A percentile compares a stretch with the other conserved stretches of the same genome.
Evolutionary conservation across 2,113 vertebrate genomes (phyloP).

Genomic region (Nicator chloris): DNA sequence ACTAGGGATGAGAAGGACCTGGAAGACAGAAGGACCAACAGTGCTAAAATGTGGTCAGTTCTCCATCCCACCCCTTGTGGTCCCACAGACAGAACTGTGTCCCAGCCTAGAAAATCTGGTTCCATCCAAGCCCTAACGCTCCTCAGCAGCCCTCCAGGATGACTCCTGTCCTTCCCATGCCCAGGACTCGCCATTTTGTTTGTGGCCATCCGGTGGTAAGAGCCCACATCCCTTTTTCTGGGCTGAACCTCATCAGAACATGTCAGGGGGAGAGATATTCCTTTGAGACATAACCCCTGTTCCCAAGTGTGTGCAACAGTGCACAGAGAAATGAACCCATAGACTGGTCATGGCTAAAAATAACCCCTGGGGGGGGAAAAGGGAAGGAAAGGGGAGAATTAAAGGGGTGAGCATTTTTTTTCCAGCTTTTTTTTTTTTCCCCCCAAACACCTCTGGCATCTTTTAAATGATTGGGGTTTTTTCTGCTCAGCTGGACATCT

Average conservation of each 20-base stretch:
- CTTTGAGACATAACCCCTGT: background rate
- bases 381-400: background rate
- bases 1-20: background rate
- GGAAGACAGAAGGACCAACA: background rate
- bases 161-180: background rate
- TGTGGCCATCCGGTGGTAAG: background rate
- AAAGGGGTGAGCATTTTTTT: background rate
- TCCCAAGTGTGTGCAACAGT: background rate
- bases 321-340: background rate
- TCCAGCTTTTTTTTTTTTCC: background rate
- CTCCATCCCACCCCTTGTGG: background rate
- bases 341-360: background rate
- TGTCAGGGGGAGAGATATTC: accelerated
- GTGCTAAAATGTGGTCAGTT: background rate
- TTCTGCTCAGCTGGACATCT: background rate
- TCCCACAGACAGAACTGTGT: background rate
- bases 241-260: background rate
- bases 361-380: background rate
- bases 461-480: accelerated
- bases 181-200: background rate
- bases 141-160: background rate
- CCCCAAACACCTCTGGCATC: background rate
- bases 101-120: background rate
- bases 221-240: background rate
- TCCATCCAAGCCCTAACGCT: background rate